Evolutionary conservation across 2,113 vertebrate species (phyloP), one percentile per base, ranked within the genome.

Genomic region (Tragelaphus scriptus): DNA sequence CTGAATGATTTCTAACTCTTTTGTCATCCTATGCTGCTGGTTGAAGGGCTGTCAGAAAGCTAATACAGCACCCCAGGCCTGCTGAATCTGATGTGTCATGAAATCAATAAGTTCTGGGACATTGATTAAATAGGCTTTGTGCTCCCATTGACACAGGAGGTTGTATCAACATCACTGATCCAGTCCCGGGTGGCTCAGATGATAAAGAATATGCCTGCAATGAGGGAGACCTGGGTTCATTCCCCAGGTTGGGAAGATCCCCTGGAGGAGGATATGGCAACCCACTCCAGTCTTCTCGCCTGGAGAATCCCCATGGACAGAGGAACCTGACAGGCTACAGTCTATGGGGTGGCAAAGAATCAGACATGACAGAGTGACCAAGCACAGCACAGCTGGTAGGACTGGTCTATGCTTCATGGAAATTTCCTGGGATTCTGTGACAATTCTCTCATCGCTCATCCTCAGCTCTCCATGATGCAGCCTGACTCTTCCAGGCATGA

Each of bases 31-130:
- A 9, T 15, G 44, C 21, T 3, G 6, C 63, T 95, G 15, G 12
- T n/a, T 65, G 23, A 58, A 87, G 11, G 4, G 14, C 59, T n/a
- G n/a, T 80, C 84, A 81, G 90, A 75, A 71, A 80, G 90, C 11
- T 89, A 56, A 58, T 8, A 28, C 19, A 17, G 8, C 23, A 85
- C 47, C 47, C 8, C 49, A 53, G 2, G 19, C 32, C 61, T 86
- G 6, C 40, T 9, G 13, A 91, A 96, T 36, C 28, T 3, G 28
- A 1, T 5, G 7, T 56, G 40, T 85, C 36, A 84, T 40, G 58
- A 84, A 96, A 91, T 80, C 49, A 91, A 47, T 71, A 91, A 82
- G 23, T 71, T 93, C 32, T 91, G 36, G 21, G 23, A 15, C 14
- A 65, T 61, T 15, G 6, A 40, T 94, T 65, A 90, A 95, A 93